Evolutionary conservation across 2,888 invertebrate species (phyloP), one percentile per base, ranked within the genome.

Genomic region (Panzeria rudis): DNA sequence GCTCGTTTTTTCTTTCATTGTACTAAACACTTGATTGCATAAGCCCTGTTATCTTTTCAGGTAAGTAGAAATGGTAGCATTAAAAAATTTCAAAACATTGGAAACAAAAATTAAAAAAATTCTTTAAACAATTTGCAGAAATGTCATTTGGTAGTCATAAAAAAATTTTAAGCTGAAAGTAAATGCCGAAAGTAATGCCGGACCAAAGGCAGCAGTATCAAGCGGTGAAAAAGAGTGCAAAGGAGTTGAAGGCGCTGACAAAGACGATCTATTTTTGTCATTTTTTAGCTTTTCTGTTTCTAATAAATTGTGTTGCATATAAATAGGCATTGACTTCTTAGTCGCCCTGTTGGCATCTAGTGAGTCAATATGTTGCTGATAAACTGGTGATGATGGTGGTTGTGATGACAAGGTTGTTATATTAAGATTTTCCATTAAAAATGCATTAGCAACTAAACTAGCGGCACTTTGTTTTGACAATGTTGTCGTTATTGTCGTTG

Each of bases 391-490:
- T 59, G 68, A 61, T 35, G 59, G 73, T 41, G 41, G 17, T 25
- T 61, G 69, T 25, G 64, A 47, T n/a, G 47, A 9, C 13, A 44
- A 23, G 54, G 64, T 47, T 47, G 72, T 38, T 66, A 50, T n/a
- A 64, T 82, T 85, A n/a, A 44, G 56, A 69, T 56, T 54, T 35
- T 85, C 82, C 52, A 82, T 82, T 69, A 85, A 71, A 79, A 85
- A 85, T 64, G 75, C 78, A 82, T 85, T 85, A 44, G 82, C 73
- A 47, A 75, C 61, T 59, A 71, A 47, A 71, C 73, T 78, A 50
- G 47, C 54, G 23, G 54, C 17, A 85, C 35, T 83, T 66, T 66
- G 75, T 50, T 71, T 77, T 38, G 54, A 41, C 54, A 41, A 62
- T 71, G 81, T 68, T 72, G 59, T 52, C 32, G 72, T 41, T 32